A percentile compares a stretch with the other conserved stretches of the same genome.
Conservation (phyloP, 2,797 vertebrate species). For the Alosa sapidissima region DNA sequence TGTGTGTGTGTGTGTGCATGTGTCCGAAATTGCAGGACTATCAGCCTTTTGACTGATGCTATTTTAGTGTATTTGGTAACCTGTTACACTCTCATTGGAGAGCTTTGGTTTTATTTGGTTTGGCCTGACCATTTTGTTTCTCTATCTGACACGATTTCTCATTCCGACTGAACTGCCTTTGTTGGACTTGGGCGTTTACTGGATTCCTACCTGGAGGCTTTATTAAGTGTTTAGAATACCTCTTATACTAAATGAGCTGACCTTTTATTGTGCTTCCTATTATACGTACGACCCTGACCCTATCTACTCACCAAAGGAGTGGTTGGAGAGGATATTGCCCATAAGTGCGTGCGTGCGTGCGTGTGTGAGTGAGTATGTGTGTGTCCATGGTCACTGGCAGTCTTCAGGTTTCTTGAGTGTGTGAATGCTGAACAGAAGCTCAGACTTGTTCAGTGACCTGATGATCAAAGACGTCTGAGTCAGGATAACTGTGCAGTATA, state of each 20-base stretch:
- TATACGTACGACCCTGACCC: background rate
- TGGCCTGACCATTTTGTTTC: background rate
- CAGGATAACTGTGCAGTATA: no score
- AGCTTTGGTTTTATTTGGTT: background rate
- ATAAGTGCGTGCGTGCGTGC: background rate
- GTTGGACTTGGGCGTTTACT: background rate
- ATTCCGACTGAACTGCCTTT: background rate
- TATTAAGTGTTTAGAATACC: background rate
- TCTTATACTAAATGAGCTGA: no score
- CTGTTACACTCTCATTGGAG: background rate
- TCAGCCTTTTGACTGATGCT: background rate
- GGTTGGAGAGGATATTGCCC: background rate
- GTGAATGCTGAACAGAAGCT: no score
- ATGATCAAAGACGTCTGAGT: no score
- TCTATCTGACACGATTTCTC: background rate
- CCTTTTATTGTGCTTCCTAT: no score
- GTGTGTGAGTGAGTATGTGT: background rate
- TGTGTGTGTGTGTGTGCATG: background rate
- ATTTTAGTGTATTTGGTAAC: background rate
- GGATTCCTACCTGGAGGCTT: background rate
- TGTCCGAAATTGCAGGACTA: background rate
- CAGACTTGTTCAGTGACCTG: background rate
- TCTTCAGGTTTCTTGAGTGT: no score
- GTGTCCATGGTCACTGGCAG: background rate
- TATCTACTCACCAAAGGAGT: background rate